These are phyloP conservation scores for Meteorus colon DNA, from an alignment of 2,888 invertebrate genomes.

Conservation along the genomic window DNA sequence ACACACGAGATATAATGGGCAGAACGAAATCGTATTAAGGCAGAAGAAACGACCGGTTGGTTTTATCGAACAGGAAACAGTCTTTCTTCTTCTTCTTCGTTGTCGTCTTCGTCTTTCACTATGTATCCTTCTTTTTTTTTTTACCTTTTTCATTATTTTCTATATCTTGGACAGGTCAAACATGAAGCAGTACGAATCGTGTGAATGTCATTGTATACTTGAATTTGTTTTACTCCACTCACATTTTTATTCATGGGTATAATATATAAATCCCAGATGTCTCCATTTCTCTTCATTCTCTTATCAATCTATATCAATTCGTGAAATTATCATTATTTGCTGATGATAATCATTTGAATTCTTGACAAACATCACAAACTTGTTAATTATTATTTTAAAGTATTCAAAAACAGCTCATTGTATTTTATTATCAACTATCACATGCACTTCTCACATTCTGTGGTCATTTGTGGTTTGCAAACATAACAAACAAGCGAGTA, in stretches of 20 bases:
- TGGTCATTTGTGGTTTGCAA: too few relatives aligned
- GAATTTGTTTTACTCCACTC: constrained; percentile 5
- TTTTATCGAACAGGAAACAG: constrained; percentile 62
- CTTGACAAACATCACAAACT: too few relatives aligned
- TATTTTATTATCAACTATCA: too few relatives aligned
- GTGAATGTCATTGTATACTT: constrained; percentile 13
- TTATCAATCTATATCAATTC: background rate
- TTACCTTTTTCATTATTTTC: background rate
- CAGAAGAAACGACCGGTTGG: constrained; percentile 59
- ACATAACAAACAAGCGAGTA: too few relatives aligned
- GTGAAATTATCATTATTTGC: background rate
- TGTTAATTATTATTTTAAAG: too few relatives aligned
- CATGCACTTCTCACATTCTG: too few relatives aligned
- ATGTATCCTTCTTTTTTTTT: constrained; percentile 4
- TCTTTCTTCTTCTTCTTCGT: constrained; percentile 45
- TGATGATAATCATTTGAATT: too few relatives aligned
- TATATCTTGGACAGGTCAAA: constrained; percentile 20
- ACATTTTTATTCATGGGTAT: background rate
- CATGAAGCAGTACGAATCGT: constrained; percentile 22
- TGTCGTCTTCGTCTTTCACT: constrained; percentile 14
- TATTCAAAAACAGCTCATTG: too few relatives aligned
- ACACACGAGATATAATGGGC: constrained; percentile 59
- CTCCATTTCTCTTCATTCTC: background rate
- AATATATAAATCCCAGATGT: too few relatives aligned
- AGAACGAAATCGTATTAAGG: constrained; percentile 67